phyloP scores from a whole-genome alignment of 1,140 invertebrate genomes.

The Phymorhynchus buccinoides region DNA sequence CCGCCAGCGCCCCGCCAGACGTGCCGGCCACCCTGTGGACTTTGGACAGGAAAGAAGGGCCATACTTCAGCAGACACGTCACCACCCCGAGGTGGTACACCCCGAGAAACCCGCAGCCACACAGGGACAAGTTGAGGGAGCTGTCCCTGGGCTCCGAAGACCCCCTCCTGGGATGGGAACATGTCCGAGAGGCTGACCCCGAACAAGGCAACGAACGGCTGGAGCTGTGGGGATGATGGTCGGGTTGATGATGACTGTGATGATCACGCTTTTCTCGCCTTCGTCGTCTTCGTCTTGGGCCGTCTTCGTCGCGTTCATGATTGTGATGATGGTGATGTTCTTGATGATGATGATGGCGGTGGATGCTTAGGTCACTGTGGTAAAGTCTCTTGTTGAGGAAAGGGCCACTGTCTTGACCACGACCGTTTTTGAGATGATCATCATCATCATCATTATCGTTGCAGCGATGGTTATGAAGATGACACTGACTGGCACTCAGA shows the following conservation, averaged over 20 bases:
- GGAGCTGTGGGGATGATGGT: background rate
- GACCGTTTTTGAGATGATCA: background rate
- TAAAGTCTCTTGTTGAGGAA: background rate
- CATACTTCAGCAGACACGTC: slow-evolving; percentile 57
- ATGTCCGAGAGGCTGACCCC: background rate
- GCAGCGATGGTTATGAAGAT: background rate
- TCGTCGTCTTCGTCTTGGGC: background rate
- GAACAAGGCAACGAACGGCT: background rate
- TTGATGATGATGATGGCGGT: background rate
- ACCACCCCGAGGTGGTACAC: slow-evolving; percentile 68
- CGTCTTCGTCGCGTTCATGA: background rate
- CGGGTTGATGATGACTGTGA: background rate
- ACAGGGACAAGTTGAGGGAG: slow-evolving; percentile 61
- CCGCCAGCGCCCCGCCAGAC: slow-evolving; percentile 65
- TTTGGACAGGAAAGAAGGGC: slow-evolving; percentile 51
- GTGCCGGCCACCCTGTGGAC: slow-evolving; percentile 62
- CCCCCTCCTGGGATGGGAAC: background rate
- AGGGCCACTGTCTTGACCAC: background rate
- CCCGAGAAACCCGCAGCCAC: slow-evolving; percentile 67
- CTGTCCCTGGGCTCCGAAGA: slow-evolving; percentile 38
- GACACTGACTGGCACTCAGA: background rate
- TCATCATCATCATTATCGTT: too few species aligned
- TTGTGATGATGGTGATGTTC: background rate
- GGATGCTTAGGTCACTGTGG: background rate
- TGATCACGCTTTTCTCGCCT: background rate